phyloP scores from a whole-genome alignment of 2,888 invertebrate genomes.

The Tiliacea aurago region DNA sequence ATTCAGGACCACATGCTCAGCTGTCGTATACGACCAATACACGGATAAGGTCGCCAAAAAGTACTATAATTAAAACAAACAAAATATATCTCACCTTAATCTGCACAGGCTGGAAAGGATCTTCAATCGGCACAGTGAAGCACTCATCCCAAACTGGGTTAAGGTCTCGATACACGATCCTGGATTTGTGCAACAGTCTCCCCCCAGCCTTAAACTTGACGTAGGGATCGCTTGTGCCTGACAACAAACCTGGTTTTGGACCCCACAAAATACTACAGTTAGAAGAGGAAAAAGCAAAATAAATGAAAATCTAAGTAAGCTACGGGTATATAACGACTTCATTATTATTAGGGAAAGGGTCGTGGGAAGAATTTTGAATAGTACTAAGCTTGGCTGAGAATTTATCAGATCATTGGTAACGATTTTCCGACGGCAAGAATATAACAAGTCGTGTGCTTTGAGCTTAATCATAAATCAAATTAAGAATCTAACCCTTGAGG shows the following conservation, averaged over 20 bases:
- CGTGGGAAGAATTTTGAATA: conserved; percentile 16
- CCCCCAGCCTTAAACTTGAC: conserved; percentile 98
- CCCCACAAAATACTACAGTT: conserved; percentile 82
- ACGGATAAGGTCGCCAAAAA: not conserved
- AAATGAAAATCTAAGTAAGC: conserved; percentile 71
- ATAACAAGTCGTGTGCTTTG: conserved; percentile 4
- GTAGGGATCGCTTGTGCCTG: conserved; percentile 99
- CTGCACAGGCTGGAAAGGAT: conserved; percentile 95
- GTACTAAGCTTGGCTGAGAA: conserved; percentile 13
- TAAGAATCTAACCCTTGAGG: conserved; percentile 22
- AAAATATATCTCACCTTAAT: conserved; percentile 93
- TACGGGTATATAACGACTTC: conserved; percentile 44
- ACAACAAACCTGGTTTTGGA: conserved; percentile 89
- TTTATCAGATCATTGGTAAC: conserved; percentile 21
- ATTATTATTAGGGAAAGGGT: conserved; percentile 8
- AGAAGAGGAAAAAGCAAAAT: conserved; percentile 85
- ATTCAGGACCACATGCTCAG: not conserved
- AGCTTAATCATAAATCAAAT: conserved; percentile 32
- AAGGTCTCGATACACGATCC: conserved; percentile 97
- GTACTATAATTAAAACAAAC: not conserved
- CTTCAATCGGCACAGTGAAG: conserved; percentile 97
- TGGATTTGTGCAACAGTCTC: conserved; percentile 97
- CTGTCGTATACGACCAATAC: not conserved
- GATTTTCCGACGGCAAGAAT: conserved; percentile 13
- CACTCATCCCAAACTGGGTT: conserved; percentile 99